Conservation (phyloP, 2,113 vertebrate species). For the Pholis gunnellus region DNA sequence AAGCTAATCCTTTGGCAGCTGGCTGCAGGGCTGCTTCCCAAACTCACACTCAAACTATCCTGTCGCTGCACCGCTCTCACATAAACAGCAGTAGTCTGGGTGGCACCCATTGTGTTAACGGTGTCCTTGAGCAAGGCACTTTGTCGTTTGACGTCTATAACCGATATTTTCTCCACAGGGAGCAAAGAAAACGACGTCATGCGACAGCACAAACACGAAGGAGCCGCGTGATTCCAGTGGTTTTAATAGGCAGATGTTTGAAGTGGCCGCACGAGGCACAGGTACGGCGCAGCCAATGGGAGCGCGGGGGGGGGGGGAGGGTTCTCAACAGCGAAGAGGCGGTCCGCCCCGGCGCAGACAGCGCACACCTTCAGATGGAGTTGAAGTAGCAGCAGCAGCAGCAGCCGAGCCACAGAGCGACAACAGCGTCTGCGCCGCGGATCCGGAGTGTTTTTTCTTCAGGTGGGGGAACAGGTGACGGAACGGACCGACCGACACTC, state of each 20-base stretch:
- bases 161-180: neutral
- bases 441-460: slow-evolving; percentile 62
- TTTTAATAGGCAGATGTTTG: neutral
- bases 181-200: neutral
- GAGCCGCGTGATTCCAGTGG: neutral
- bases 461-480: slow-evolving; percentile 82
- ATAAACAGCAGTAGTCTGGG: neutral
- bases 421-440: slow-evolving; percentile 41
- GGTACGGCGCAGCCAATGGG: slow-evolving; percentile 83
- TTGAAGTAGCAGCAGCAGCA: slow-evolving; percentile 68
- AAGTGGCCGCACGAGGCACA: slow-evolving; percentile 58
- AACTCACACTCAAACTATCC: neutral
- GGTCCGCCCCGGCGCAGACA: slow-evolving; percentile 55
- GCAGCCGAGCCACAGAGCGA: slow-evolving; percentile 57
- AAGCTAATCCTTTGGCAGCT: neutral
- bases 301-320: slow-evolving; percentile 65
- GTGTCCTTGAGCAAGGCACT: slow-evolving; percentile 25
- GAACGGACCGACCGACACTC: slow-evolving; percentile 42
- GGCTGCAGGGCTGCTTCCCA: neutral
- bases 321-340: slow-evolving; percentile 63
- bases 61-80: neutral
- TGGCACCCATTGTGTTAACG: neutral
- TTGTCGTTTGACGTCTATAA: neutral
- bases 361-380: slow-evolving; percentile 84
- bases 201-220: neutral